These are phyloP conservation scores for Epinotia demarniana DNA, from an alignment of 2,888 invertebrate genomes.

Conservation along the genomic window DNA sequence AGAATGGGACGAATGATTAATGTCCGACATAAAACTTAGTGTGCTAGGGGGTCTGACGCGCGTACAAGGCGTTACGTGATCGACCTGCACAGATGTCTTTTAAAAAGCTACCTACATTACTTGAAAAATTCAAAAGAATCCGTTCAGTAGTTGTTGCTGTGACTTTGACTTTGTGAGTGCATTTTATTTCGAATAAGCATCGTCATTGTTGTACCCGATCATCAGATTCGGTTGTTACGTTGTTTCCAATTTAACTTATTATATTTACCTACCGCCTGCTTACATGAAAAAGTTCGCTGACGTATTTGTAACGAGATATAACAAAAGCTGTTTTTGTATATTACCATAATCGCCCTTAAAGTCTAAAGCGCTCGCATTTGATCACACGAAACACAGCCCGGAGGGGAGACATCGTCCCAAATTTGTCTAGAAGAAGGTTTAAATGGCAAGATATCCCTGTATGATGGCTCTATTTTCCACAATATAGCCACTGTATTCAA, in stretches of 20 bases:
- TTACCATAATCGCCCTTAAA: constrained; percentile 42
- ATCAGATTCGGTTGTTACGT: neutral
- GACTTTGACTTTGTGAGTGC: too few relatives aligned
- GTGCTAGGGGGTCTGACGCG: too few relatives aligned
- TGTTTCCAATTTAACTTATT: neutral
- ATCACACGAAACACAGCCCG: constrained; percentile 22
- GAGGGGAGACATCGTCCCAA: constrained; percentile 19
- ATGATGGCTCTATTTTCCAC: neutral
- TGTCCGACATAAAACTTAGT: too few relatives aligned
- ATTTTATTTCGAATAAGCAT: too few relatives aligned
- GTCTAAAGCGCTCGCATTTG: constrained; percentile 37
- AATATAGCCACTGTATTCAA: constrained; percentile 18
- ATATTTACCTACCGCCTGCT: neutral
- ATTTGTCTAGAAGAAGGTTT: constrained; percentile 27
- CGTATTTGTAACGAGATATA: constrained; percentile 32
- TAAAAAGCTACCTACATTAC: too few relatives aligned
- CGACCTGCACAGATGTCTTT: too few relatives aligned
- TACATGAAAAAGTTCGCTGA: constrained; percentile 16
- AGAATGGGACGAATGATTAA: too few relatives aligned
- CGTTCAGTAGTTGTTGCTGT: too few relatives aligned
- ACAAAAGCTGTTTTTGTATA: constrained; percentile 34
- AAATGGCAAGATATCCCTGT: constrained; percentile 9
- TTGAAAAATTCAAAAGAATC: too few relatives aligned
- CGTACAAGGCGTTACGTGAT: too few relatives aligned
- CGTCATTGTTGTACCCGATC: too few relatives aligned